These are phyloP conservation scores for Hofmannophila pseudospretella DNA, from an alignment of 2,888 invertebrate species.

Conservation along the genomic window DNA sequence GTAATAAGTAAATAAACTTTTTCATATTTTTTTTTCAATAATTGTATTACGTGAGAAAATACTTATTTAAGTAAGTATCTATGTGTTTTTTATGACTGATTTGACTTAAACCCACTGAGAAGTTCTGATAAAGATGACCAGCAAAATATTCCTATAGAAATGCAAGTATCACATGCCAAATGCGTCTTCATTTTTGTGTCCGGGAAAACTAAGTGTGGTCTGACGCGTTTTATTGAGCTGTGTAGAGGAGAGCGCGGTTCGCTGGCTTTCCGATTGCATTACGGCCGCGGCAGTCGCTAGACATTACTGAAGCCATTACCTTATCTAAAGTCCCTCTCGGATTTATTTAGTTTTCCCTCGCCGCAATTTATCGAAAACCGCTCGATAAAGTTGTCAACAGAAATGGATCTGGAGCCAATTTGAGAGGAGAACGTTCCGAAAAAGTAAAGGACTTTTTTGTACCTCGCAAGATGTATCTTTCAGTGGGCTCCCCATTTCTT, in stretches of 20 bases:
- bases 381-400: constrained; percentile 78
- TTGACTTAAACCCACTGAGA: too few species aligned
- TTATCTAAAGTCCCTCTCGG: constrained; percentile 77
- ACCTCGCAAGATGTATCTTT: constrained; percentile 16
- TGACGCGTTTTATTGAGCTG: constrained; percentile 32
- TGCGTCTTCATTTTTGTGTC: constrained; percentile 10
- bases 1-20: too few species aligned
- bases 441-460: constrained; percentile 59
- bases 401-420: constrained; percentile 74
- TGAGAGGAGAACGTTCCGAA: constrained; percentile 58
- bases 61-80: too few species aligned
- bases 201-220: constrained; percentile 17
- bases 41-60: too few species aligned
- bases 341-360: constrained; percentile 78
- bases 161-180: background rate
- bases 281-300: constrained; percentile 64
- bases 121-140: too few species aligned
- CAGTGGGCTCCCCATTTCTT: constrained; percentile 2
- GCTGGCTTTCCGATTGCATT: constrained; percentile 70
- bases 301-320: constrained; percentile 76
- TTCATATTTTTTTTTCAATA: too few species aligned
- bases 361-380: constrained; percentile 77
- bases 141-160: background rate
- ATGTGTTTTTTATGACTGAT: too few species aligned
- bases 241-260: constrained; percentile 44